Evolutionary conservation across 2,888 invertebrate species (phyloP), one percentile per base, ranked within the genome.

Genomic region (Nudaria mundana): DNA sequence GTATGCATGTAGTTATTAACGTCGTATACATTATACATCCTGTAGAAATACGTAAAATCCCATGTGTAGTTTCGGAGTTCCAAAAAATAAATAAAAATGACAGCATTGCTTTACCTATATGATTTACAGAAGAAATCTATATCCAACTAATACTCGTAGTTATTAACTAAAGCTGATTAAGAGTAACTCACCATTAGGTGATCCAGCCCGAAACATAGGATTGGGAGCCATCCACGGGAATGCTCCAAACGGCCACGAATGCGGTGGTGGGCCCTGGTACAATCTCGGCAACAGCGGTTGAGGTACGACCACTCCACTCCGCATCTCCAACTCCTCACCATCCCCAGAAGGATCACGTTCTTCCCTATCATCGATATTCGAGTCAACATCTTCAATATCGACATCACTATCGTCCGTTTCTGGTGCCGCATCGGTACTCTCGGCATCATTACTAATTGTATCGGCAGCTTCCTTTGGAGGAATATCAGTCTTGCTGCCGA

Each of bases 181-280:
- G 24, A 30, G 12, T 31, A 46, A 89, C 90, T 90, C 82, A 92
- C 92, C 85, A 69, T 91, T 91, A 34, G 91, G 91, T 5, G 91
- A 91, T 44, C 90, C 86, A 18, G 89, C 83, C 57, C 92, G 76
- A 55, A 92, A 91, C 83, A 89, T 91, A 2, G 90, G 91, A 59
- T 91, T 91, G 14, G 90, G 91, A 8, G 91, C 89, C 79, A 93
- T 89, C 90, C 92, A 92, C 11, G 92, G 91, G 55, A 93, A 92
- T 42, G 93, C 92, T 12, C 93, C 90, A 53, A 93, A 91, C 34
- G 91, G 90, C 92, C 92, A 91, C 39, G 78, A 64, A 59, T 79
- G 81, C 57, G 92, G 88, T 51, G 91, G 84, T 56, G 82, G 90
- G 0, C 88, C 88, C 45, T 90, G 90, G 52, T 90, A 86, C 56